Evolutionary conservation across 2,888 invertebrate species (phyloP).

Genomic region (Drosophila lacicola): DNA sequence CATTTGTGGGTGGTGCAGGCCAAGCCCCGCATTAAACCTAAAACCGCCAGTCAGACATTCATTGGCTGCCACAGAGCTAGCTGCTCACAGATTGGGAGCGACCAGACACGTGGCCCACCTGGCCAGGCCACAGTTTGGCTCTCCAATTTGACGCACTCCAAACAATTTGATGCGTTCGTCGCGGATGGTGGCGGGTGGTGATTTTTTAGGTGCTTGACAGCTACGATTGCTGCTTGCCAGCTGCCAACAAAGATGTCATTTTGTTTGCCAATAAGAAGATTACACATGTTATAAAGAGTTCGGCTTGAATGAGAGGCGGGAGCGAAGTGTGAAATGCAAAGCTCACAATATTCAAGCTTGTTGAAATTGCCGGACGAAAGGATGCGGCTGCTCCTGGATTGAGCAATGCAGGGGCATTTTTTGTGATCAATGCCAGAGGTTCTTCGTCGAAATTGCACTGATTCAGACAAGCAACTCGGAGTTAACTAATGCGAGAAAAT

Average conservation of each 20-base stretch:
- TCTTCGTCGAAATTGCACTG: no score
- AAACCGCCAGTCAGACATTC: constrained; percentile 57
- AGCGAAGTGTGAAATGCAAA: constrained; percentile 12
- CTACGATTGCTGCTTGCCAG: constrained; percentile 37
- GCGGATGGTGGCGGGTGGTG: constrained; percentile 23
- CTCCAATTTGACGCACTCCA: constrained; percentile 72
- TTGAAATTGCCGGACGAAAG: constrained; percentile 1
- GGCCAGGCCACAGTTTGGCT: constrained; percentile 63
- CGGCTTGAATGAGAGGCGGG: neutral
- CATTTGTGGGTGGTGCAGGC: neutral
- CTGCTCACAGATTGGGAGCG: constrained; percentile 39
- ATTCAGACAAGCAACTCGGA: no score
- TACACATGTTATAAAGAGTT: constrained; percentile 44
- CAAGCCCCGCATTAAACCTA: constrained; percentile 40
- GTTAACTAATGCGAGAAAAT: no score
- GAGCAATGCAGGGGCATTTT: neutral
- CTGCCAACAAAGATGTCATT: constrained; percentile 56
- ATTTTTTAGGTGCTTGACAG: constrained; percentile 8
- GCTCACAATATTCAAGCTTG: constrained; percentile 11
- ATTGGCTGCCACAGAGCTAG: constrained; percentile 32
- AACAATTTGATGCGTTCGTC: constrained; percentile 57
- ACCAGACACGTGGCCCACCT: constrained; percentile 29
- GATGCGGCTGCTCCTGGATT: neutral
- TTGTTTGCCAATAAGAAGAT: constrained; percentile 62
- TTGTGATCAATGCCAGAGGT: constrained; percentile 8